Evolutionary conservation across 1,140 invertebrate genomes (phyloP).

Genomic region (Homarus americanus): DNA sequence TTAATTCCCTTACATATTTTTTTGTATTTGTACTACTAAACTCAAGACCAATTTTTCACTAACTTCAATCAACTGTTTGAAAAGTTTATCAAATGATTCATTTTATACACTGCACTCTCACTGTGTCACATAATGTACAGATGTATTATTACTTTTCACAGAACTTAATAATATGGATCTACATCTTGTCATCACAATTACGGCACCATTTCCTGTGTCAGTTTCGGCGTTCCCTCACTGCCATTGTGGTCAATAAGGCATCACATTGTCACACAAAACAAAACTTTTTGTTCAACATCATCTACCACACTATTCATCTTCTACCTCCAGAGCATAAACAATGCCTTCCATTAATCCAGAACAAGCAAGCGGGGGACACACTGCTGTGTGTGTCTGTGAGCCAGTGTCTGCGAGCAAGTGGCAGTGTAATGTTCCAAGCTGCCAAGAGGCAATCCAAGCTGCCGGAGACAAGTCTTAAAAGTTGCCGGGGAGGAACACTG

Average conservation of each 20-base stretch:
- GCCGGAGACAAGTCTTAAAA: background rate
- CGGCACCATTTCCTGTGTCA: background rate
- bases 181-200: background rate
- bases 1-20: slow-evolving; percentile 13
- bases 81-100: background rate
- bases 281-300: background rate
- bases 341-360: background rate
- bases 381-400: background rate
- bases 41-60: background rate
- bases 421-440: background rate
- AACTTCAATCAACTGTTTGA: background rate
- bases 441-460: background rate
- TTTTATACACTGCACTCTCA: background rate
- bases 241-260: background rate
- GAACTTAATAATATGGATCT: no score
- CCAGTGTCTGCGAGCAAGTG: background rate
- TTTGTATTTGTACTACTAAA: background rate
- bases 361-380: background rate
- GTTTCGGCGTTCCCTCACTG: background rate
- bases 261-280: background rate
- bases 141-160: background rate
- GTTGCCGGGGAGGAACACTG: background rate
- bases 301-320: background rate
- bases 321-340: background rate
- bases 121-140: background rate